Conservation (phyloP, 2,113 vertebrate genomes). For the Thomomys bottae region DNA sequence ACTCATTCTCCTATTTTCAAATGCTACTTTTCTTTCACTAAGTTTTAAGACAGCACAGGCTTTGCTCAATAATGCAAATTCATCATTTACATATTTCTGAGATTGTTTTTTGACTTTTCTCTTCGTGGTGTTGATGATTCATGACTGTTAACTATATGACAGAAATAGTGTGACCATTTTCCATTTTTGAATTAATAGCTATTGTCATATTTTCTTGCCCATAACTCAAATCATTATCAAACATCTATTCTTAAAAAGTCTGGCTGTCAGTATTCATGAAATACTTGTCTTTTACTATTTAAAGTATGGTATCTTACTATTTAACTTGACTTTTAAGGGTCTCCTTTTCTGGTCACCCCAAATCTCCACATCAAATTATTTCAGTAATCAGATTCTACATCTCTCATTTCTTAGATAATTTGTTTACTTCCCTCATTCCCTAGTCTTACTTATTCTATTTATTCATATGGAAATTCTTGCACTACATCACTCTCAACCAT, state of each 20-base stretch:
- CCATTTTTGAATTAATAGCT: neutral
- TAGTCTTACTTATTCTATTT: slow-evolving; percentile 6
- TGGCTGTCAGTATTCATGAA: slow-evolving; percentile 14
- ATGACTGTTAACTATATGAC: neutral
- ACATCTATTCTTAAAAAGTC: neutral
- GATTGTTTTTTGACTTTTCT: neutral
- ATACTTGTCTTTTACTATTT: neutral
- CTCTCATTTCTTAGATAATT: neutral
- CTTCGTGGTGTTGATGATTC: neutral
- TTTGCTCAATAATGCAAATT: neutral
- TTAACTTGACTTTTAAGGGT: neutral
- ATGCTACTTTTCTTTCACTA: neutral
- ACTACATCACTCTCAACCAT: neutral
- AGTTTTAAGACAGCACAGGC: neutral
- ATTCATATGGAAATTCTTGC: neutral
- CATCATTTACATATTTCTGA: neutral
- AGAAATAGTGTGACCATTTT: neutral
- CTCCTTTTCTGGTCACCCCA: neutral
- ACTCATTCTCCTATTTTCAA: neutral
- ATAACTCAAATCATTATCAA: neutral
- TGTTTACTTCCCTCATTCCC: neutral
- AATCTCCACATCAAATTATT: neutral
- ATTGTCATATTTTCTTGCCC: slow-evolving; percentile 6
- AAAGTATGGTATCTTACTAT: neutral
- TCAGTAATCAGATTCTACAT: neutral